These are phyloP conservation scores for Campylorhamphus procurvoides DNA, from an alignment of 2,113 vertebrate species.

Conservation along the genomic window DNA sequence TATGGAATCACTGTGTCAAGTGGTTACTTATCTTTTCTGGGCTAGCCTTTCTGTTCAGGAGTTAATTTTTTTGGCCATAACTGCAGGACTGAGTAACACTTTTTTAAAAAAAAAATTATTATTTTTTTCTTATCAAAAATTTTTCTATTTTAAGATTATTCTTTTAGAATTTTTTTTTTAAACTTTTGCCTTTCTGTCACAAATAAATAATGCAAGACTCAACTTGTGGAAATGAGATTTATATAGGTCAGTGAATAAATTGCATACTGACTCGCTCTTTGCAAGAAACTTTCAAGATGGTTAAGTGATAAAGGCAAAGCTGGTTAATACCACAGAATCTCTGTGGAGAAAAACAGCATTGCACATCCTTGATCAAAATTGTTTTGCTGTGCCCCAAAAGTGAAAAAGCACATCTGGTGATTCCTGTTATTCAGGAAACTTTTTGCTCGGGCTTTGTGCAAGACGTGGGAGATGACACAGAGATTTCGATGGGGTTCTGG, in stretches of 20 bases:
- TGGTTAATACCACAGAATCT: background rate
- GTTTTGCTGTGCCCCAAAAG: background rate
- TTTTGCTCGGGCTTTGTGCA: background rate
- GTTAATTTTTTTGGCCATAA: background rate
- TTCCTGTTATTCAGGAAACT: background rate
- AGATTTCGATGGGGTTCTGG: background rate
- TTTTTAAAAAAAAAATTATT: no score
- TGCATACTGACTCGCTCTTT: background rate
- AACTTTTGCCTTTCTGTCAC: background rate
- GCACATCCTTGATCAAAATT: background rate
- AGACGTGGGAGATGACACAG: background rate
- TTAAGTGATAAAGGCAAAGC: background rate
- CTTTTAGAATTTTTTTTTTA: background rate
- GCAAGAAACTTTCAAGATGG: background rate
- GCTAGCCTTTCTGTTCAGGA: background rate
- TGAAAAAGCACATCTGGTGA: background rate
- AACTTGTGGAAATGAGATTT: background rate
- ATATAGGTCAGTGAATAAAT: background rate
- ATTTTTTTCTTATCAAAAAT: background rate
- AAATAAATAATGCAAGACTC: background rate
- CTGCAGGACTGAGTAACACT: background rate
- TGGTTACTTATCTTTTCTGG: background rate
- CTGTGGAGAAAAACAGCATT: background rate
- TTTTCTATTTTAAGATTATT: background rate
- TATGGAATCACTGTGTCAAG: background rate